A percentile compares a stretch with the other conserved stretches of the same genome.
Evolutionary conservation across 2,797 vertebrate species (phyloP).

Genomic region (Onychomys arenicola): DNA sequence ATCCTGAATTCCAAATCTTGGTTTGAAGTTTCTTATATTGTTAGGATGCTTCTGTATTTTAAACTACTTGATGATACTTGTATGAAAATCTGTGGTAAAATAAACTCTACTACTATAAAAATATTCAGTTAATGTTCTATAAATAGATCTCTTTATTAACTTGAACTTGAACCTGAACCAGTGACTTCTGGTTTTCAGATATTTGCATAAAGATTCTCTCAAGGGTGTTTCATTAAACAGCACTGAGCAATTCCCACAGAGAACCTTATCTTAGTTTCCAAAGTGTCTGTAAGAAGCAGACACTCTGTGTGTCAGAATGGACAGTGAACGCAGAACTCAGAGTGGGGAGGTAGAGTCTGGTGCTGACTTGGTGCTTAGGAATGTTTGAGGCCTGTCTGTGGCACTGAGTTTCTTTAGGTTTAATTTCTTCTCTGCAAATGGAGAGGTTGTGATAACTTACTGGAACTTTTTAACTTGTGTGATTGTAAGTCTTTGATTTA

Average conservation of each 20-base stretch:
- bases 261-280: slow-evolving; percentile 32
- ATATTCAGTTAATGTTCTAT: slow-evolving; percentile 67
- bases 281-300: slow-evolving; percentile 18
- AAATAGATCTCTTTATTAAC: slow-evolving; percentile 59
- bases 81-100: slow-evolving; percentile 77
- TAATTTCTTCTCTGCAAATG: background rate
- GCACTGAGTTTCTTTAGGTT: background rate
- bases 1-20: slow-evolving; percentile 55
- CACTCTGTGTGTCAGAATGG: background rate
- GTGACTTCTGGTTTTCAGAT: slow-evolving; percentile 59
- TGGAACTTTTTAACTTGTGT: background rate
- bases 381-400: background rate
- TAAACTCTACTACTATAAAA: slow-evolving; percentile 73
- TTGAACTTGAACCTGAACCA: slow-evolving; percentile 45
- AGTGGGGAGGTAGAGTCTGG: background rate
- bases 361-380: background rate
- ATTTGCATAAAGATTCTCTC: slow-evolving; percentile 68
- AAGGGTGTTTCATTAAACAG: slow-evolving; percentile 48
- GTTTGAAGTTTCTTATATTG: slow-evolving; percentile 64
- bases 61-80: slow-evolving; percentile 64
- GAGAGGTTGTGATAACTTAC: background rate
- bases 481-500: slow-evolving; percentile 45
- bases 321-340: background rate
- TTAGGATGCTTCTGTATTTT: slow-evolving; percentile 62
- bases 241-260: slow-evolving; percentile 25